These are phyloP conservation scores for Motacilla alba DNA, from an alignment of 2,113 vertebrate genomes.

Conservation along the genomic window DNA sequence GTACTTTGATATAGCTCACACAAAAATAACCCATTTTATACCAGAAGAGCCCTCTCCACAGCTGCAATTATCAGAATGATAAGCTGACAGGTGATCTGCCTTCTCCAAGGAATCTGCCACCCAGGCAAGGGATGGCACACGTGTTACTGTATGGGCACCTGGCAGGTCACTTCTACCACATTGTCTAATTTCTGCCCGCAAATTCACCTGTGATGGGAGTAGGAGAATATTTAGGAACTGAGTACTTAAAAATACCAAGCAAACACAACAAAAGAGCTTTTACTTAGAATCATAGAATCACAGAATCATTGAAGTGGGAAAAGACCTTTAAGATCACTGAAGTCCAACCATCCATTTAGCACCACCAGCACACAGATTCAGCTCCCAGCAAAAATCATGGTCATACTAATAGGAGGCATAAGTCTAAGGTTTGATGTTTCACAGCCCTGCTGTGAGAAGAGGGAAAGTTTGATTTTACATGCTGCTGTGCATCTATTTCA, in stretches of 20 bases:
- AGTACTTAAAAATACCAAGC: background rate
- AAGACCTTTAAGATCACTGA: background rate
- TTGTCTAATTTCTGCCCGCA: background rate
- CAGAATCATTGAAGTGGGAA: background rate
- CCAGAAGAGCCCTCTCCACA: background rate
- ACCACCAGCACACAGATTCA: background rate
- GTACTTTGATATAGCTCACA: background rate
- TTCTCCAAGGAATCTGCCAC: background rate
- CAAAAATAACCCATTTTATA: background rate
- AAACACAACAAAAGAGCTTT: background rate
- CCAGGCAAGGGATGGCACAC: background rate
- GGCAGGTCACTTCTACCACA: background rate
- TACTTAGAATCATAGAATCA: background rate
- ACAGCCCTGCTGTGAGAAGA: background rate
- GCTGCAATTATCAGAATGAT: background rate
- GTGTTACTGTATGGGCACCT: accelerated
- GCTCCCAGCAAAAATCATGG: background rate
- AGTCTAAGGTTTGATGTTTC: background rate
- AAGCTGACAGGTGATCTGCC: background rate
- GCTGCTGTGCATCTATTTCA: background rate
- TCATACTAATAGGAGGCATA: background rate
- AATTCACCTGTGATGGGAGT: background rate
- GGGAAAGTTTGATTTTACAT: background rate
- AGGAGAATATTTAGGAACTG: background rate
- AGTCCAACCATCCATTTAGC: background rate